Conservation (phyloP, 2,113 vertebrate species). For the Melierax canorus region DNA sequence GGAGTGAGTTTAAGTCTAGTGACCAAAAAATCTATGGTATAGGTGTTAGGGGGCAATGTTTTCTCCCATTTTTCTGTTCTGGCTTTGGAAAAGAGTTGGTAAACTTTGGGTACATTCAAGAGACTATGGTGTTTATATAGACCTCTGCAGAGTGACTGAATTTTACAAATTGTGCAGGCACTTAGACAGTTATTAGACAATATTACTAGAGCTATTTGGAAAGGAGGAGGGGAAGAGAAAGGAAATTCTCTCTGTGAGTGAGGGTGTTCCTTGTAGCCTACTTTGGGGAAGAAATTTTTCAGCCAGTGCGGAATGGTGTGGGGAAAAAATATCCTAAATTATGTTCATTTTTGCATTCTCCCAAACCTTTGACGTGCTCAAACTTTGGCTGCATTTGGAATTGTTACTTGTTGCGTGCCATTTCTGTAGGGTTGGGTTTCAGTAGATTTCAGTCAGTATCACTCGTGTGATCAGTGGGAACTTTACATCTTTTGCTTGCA, state of each 20-base stretch:
- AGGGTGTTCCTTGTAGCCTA: background rate
- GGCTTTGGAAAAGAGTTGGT: background rate
- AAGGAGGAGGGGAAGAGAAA: background rate
- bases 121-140: background rate
- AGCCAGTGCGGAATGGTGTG: background rate
- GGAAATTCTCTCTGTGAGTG: background rate
- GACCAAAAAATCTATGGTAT: background rate
- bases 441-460: background rate
- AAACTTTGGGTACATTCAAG: background rate
- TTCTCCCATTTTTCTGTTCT: background rate
- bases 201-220: background rate
- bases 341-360: background rate
- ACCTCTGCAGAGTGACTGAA: background rate
- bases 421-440: background rate
- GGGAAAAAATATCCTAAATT: background rate
- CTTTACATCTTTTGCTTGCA: background rate
- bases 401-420: background rate
- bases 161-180: background rate
- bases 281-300: background rate
- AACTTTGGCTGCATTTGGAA: background rate
- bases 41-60: background rate
- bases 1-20: background rate
- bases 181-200: background rate
- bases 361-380: background rate
- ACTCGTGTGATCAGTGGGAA: rapidly evolving